These are phyloP conservation scores for Lacerta viridis DNA, from an alignment of 2,797 vertebrate genomes.

Conservation along the genomic window DNA sequence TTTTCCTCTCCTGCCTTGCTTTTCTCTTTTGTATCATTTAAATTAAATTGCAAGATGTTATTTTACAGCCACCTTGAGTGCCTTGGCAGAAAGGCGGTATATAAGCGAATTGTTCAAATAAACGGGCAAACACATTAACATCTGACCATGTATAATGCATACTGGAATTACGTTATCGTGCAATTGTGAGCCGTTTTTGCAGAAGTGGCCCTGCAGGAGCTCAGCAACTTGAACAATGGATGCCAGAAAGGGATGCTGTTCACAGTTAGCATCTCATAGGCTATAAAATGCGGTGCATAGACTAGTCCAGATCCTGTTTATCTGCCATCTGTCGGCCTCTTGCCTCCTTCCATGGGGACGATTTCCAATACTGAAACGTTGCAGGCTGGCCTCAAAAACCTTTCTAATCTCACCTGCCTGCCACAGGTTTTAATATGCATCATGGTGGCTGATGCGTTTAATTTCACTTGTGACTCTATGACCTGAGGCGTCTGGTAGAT, in stretches of 20 bases:
- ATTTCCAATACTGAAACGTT: background rate
- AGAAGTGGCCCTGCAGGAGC: background rate
- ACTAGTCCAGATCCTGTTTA: constrained; percentile 10
- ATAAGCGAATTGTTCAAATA: background rate
- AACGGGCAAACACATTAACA: constrained; percentile 1
- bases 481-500: constrained; percentile 8
- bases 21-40: background rate
- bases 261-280: background rate
- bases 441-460: constrained; percentile 39
- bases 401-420: constrained; percentile 1
- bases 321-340: constrained; percentile 17
- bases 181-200: background rate
- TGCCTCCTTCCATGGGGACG: background rate
- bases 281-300: background rate
- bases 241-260: background rate
- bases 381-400: background rate
- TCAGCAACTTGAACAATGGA: background rate
- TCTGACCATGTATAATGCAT: background rate
- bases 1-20: background rate
- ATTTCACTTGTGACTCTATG: constrained; percentile 1
- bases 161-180: background rate
- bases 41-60: background rate
- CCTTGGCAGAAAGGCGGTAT: background rate
- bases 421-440: constrained; percentile 40
- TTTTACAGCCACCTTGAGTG: background rate